Conservation (phyloP, 2,888 invertebrate genomes). For the Andrena dorsata region DNA sequence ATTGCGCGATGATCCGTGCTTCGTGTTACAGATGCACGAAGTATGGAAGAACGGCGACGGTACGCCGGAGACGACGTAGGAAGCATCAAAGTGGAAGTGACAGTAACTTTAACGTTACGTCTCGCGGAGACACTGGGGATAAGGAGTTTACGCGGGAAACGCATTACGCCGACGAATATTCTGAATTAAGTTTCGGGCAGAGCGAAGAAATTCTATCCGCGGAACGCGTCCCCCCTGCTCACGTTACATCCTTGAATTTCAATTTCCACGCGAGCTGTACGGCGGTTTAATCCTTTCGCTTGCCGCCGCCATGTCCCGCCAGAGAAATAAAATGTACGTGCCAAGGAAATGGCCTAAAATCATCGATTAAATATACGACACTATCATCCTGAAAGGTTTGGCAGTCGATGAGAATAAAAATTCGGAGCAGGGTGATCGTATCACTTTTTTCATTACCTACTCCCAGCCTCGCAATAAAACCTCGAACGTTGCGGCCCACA, state of each 20-base stretch:
- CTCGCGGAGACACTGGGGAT: constrained; percentile 21
- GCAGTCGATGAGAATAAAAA: background rate
- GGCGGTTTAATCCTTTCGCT: constrained; percentile 43
- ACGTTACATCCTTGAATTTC: constrained; percentile 50
- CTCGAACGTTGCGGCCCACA: constrained; percentile 16
- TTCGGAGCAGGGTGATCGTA: constrained; percentile 4
- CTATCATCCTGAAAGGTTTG: background rate
- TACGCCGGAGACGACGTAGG: background rate
- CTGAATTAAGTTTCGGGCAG: constrained; percentile 44
- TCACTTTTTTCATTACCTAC: constrained; percentile 23
- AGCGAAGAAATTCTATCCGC: constrained; percentile 47
- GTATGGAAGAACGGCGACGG: background rate
- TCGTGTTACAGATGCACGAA: no score
- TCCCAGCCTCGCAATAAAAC: background rate
- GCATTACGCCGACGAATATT: constrained; percentile 46
- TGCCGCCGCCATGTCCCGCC: background rate
- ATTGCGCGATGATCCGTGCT: background rate
- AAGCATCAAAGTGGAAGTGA: constrained; percentile 19
- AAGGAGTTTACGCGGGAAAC: constrained; percentile 38
- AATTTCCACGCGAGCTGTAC: constrained; percentile 45
- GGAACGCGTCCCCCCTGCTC: constrained; percentile 21
- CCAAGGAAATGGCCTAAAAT: background rate
- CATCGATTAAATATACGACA: background rate
- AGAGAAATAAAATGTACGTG: background rate
- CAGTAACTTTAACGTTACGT: background rate